phyloP scores from a whole-genome alignment of 2,113 vertebrate species.

The Lycocorax pyrrhopterus region DNA sequence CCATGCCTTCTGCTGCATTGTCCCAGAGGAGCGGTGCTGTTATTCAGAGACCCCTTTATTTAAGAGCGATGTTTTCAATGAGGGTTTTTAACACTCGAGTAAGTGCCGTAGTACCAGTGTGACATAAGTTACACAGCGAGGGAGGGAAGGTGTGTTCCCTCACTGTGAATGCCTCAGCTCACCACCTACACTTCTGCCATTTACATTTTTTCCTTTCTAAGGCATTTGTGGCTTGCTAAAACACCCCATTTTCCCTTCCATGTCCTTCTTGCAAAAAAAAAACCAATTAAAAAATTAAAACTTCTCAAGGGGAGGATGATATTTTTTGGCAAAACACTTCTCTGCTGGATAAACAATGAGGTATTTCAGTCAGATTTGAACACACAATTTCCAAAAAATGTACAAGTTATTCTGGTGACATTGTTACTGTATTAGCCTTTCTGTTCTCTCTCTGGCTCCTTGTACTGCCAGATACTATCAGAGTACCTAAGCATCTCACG shows the following conservation, averaged over 20 bases:
- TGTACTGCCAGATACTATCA: conserved; percentile 34
- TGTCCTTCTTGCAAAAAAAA: background rate
- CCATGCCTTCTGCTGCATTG: background rate
- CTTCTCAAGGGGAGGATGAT: background rate
- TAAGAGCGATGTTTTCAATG: background rate
- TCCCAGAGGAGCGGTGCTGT: background rate
- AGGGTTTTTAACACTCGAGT: background rate
- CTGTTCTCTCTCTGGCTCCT: conserved; percentile 27
- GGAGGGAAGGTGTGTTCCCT: background rate
- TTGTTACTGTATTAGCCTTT: conserved; percentile 14
- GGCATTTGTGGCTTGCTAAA: background rate
- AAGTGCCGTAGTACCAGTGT: background rate
- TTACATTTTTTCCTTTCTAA: background rate
- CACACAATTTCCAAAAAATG: background rate
- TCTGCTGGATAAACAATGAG: background rate
- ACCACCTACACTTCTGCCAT: background rate
- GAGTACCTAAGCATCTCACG: conserved; percentile 19
- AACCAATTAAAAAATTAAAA: background rate
- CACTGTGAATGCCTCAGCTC: background rate
- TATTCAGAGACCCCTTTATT: background rate
- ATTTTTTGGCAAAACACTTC: background rate
- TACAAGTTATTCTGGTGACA: background rate
- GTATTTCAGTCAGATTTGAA: background rate
- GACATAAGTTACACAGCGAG: rapidly evolving
- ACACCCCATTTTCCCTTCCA: background rate